Evolutionary conservation across 2,113 vertebrate species (phyloP).

Genomic region (Sander lucioperca): DNA sequence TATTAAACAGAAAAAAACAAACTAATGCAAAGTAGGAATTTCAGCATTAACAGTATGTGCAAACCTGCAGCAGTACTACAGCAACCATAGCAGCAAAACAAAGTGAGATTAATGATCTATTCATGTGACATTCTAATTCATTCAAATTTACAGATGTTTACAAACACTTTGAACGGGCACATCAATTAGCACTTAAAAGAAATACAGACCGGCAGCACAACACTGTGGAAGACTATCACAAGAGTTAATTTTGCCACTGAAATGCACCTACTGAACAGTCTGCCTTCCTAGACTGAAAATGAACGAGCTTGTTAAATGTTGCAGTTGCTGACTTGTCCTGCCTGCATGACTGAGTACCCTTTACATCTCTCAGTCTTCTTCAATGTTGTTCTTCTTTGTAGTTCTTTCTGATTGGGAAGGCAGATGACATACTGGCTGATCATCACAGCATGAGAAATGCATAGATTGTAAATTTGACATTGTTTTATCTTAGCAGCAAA

Average conservation of each 20-base stretch:
- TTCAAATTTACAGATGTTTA: not conserved
- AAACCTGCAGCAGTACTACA: not conserved
- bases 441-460: not conserved
- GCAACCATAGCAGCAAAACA: slow-evolving; percentile 1
- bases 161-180: not conserved
- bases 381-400: too few species aligned
- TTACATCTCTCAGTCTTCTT: not conserved
- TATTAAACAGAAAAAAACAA: not conserved
- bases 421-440: not conserved
- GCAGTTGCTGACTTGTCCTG: slow-evolving; percentile 16
- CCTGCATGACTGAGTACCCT: slow-evolving; percentile 29
- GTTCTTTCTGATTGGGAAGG: not conserved
- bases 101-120: slow-evolving; percentile 20
- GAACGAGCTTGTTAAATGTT: slow-evolving; percentile 18
- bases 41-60: not conserved
- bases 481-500: not conserved
- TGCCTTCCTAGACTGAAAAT: slow-evolving; percentile 40
- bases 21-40: not conserved
- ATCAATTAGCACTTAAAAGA: not conserved
- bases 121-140: slow-evolving; percentile 25
- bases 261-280: slow-evolving; percentile 20
- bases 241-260: slow-evolving; percentile 29
- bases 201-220: not conserved
- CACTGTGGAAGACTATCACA: slow-evolving; percentile 28
- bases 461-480: not conserved